Base-by-base conservation (phyloP, 1,140 invertebrate species). In the Scaptomyza hsui region DNA sequence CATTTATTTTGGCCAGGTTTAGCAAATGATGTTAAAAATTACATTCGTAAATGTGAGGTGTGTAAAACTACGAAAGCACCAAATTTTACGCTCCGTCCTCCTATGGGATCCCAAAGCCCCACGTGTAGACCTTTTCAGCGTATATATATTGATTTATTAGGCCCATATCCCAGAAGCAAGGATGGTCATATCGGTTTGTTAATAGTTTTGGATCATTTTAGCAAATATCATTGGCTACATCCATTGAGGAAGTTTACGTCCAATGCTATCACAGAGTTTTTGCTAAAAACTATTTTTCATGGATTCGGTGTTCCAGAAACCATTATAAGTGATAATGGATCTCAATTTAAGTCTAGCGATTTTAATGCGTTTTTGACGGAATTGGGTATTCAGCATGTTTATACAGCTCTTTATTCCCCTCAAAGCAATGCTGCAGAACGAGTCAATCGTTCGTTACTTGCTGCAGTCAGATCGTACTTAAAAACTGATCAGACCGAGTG, bases 1-100 rank as follows among this genome's bases (percentile, higher is more conserved):
- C n/a, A 45, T 16, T 21, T 32, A 4, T 57, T 45, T 44, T 57
- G 41, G 15, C 26, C 42, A 3, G n/a, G 24, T 10, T 45, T 57
- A 5, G 41, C 24, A 5, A 35, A 45, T 24, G 26, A 35, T 32
- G 26, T 35, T 10, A 35, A 18, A 19, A 24, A 51, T 32, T 35
- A 10, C 10, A n/a, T 35, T 35, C 32, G 32, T 3, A 10, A 35
- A 35, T 35, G 32, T 35, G 32, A 35, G 19, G 19, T 21, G 19
- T 21, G 19, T 4, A 21, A 21, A 21, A 21, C 19, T 4, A 21
- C 19, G 4, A 35, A 35, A 12, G 32, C 32, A 10, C 3, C 32
- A 35, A 35, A 35, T 35, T 10, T 10, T 35, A 35, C 5, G 2
- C 32, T 35, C 0, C 32, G 32, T 9, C 32, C 32, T 21, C n/a